Percentiles rank a stretch among this genome's conserved stretches.
These are phyloP conservation scores for Alcis repandata DNA, from an alignment of 2,888 invertebrate genomes.

Conservation along the genomic window DNA sequence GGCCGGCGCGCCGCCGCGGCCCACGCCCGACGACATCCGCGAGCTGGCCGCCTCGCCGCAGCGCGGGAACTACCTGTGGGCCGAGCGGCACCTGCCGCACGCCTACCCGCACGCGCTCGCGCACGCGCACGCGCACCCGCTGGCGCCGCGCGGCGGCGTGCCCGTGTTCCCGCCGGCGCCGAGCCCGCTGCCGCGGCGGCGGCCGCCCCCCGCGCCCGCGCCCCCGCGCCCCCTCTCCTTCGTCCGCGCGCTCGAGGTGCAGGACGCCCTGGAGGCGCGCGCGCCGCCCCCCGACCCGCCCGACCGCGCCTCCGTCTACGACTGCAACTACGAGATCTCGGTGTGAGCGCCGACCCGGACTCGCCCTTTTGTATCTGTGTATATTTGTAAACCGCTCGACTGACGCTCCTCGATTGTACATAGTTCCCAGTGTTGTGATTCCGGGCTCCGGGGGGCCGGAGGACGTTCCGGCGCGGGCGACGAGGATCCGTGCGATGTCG, in stretches of 20 bases:
- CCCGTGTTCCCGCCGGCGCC: slow-evolving; percentile 75
- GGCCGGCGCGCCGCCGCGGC: slow-evolving; percentile 88
- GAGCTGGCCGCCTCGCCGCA: slow-evolving; percentile 96
- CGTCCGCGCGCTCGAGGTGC: slow-evolving; percentile 95
- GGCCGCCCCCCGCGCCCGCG: slow-evolving; percentile 67
- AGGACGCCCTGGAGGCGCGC: slow-evolving; percentile 94
- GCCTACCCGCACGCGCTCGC: no score
- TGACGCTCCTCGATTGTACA: slow-evolving; percentile 62
- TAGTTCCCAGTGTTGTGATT: slow-evolving; percentile 81
- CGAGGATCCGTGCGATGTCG: slow-evolving; percentile 43
- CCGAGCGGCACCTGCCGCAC: slow-evolving; percentile 75
- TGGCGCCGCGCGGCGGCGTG: slow-evolving; percentile 63
- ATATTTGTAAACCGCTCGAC: slow-evolving; percentile 69
- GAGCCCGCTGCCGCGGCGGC: slow-evolving; percentile 68
- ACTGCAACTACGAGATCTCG: slow-evolving; percentile 98
- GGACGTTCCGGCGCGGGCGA: slow-evolving; percentile 53
- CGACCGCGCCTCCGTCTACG: slow-evolving; percentile 96
- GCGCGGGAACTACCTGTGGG: slow-evolving; percentile 85
- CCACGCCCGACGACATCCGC: slow-evolving; percentile 91
- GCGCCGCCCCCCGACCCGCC: slow-evolving; percentile 86
- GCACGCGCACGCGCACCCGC: no score
- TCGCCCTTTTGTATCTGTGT: slow-evolving; percentile 71
- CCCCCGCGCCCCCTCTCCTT: slow-evolving; percentile 93
- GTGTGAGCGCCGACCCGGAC: slow-evolving; percentile 88
- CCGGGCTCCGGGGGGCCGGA: slow-evolving; percentile 68